Evolutionary conservation across 2,888 invertebrate genomes (phyloP).

Genomic region (Sphecodes monilicornis): DNA sequence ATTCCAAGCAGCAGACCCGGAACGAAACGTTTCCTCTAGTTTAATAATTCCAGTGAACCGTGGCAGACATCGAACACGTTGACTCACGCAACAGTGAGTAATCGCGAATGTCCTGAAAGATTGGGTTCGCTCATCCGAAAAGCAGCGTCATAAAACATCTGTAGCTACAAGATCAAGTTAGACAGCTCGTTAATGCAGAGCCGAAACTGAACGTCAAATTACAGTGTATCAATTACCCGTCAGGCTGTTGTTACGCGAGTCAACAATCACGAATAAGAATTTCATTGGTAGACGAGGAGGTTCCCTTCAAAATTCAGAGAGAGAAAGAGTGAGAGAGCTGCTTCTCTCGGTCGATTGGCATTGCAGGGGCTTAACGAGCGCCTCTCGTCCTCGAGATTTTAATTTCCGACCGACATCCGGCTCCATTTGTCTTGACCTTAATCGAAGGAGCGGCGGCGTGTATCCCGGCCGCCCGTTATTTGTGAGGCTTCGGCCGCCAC

Average conservation of each 20-base stretch:
- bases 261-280: background rate
- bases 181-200: background rate
- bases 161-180: background rate
- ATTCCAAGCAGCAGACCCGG: background rate
- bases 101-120: background rate
- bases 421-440: constrained; percentile 70
- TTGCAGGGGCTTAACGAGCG: constrained; percentile 62
- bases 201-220: background rate
- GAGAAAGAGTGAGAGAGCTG: constrained; percentile 3
- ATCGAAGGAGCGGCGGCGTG: constrained; percentile 62
- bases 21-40: background rate
- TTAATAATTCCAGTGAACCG: background rate
- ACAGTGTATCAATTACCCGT: background rate
- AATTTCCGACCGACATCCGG: constrained; percentile 72
- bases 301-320: background rate
- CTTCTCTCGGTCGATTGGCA: constrained; percentile 50
- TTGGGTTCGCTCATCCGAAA: background rate
- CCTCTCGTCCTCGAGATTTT: constrained; percentile 69
- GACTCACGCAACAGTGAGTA: background rate
- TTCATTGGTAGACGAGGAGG: background rate
- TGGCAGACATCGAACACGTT: background rate
- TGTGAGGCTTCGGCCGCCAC: background rate
- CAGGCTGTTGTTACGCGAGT: constrained; percentile 1
- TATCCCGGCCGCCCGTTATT: constrained; percentile 37
- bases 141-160: background rate